phyloP scores from a whole-genome alignment of 2,888 invertebrate species.

The Drosophila parthenogenetica region DNA sequence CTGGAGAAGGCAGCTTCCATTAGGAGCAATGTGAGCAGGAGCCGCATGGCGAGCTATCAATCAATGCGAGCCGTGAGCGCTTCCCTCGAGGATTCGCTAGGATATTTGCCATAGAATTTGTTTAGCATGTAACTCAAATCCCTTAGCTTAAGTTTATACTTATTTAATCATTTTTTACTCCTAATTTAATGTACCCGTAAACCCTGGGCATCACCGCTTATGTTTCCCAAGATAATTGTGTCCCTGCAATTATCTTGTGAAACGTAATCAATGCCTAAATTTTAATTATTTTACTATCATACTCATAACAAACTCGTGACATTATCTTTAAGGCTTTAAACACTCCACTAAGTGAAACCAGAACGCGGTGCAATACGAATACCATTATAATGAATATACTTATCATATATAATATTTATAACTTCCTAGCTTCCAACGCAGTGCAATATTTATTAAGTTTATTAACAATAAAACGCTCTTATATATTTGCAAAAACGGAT shows the following conservation, averaged over 20 bases:
- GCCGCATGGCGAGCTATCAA: slow-evolving; percentile 82
- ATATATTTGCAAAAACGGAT: slow-evolving; percentile 39
- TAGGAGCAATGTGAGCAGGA: slow-evolving; percentile 64
- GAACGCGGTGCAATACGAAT: slow-evolving; percentile 66
- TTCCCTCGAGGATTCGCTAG: slow-evolving; percentile 85
- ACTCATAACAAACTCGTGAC: slow-evolving; percentile 46
- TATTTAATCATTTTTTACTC: neutral
- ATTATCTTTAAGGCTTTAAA: slow-evolving; percentile 49
- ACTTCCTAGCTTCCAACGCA: slow-evolving; percentile 49
- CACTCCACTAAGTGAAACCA: slow-evolving; percentile 27
- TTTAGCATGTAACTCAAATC: slow-evolving; percentile 41
- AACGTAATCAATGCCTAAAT: slow-evolving; percentile 71
- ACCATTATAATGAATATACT: slow-evolving; percentile 40
- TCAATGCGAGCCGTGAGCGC: slow-evolving; percentile 84
- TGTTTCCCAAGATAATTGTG: slow-evolving; percentile 79
- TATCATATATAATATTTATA: neutral
- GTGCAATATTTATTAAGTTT: slow-evolving; percentile 71
- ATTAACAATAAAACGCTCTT: slow-evolving; percentile 56
- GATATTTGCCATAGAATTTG: slow-evolving; percentile 85
- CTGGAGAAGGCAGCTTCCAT: slow-evolving; percentile 81
- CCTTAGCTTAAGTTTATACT: slow-evolving; percentile 6
- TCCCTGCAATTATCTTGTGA: slow-evolving; percentile 72
- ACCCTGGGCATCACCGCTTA: slow-evolving; percentile 62
- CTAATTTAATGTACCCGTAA: slow-evolving; percentile 3
- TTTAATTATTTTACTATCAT: slow-evolving; percentile 14